Evolutionary conservation across 2,113 vertebrate species (phyloP).

Genomic region (Halichoerus grypus): DNA sequence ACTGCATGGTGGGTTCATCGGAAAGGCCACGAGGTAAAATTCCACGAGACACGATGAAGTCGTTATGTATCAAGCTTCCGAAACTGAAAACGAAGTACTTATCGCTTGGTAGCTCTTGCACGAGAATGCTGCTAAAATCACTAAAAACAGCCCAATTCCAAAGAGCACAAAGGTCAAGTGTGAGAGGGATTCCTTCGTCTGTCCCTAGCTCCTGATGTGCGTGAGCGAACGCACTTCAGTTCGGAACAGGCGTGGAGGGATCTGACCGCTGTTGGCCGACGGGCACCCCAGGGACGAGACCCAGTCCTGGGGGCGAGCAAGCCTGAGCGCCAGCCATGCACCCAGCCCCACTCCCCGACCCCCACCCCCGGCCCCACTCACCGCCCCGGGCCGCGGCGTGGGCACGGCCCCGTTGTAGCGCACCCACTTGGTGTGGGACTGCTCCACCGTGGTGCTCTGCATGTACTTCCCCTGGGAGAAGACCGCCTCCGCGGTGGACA

Average conservation of each 20-base stretch:
- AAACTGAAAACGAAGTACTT: neutral
- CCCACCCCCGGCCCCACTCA: conserved; percentile 85
- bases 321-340: rapidly evolving
- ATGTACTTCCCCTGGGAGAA: conserved; percentile 98
- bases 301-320: neutral
- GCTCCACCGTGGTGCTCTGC: conserved; percentile 97
- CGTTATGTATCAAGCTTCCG: neutral
- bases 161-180: rapidly evolving
- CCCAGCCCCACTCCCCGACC: neutral
- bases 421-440: conserved; percentile 98
- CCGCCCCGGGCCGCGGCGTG: conserved; percentile 94
- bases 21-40: rapidly evolving
- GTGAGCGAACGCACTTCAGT: rapidly evolving
- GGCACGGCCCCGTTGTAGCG: conserved; percentile 94
- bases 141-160: neutral
- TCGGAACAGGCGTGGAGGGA: rapidly evolving
- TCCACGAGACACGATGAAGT: rapidly evolving
- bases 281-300: rapidly evolving
- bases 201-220: neutral
- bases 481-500: conserved; percentile 93
- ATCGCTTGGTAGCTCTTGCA: neutral
- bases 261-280: rapidly evolving
- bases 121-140: neutral
- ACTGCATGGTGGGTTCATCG: rapidly evolving
- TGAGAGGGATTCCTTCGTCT: neutral